Percentiles rank a stretch among this genome's conserved stretches.
These are phyloP conservation scores for Chaunax sp. DNA, from an alignment of 2,797 vertebrate species.

Conservation along the genomic window DNA sequence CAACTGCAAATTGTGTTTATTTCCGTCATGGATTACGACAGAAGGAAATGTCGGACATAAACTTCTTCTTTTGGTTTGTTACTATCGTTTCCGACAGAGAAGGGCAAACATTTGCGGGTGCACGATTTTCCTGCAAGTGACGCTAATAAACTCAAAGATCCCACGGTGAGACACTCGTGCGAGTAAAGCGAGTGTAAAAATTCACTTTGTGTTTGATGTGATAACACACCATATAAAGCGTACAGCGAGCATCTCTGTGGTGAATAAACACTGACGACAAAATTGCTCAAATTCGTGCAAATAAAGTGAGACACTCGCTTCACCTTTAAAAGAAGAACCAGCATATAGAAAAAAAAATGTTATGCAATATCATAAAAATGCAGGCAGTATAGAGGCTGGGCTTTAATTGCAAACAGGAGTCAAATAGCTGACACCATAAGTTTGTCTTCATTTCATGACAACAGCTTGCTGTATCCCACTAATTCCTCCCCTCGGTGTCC, in stretches of 20 bases:
- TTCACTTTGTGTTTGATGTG: too few species aligned
- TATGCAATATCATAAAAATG: background rate
- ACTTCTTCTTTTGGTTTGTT: too few species aligned
- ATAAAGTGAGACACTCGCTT: background rate
- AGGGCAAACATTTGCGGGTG: too few species aligned
- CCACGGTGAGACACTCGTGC: too few species aligned
- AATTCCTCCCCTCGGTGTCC: conserved; percentile 15
- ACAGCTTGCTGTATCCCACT: conserved; percentile 14
- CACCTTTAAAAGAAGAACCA: background rate
- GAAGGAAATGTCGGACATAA: too few species aligned
- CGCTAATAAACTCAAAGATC: too few species aligned
- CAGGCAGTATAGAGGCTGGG: background rate
- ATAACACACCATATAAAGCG: too few species aligned
- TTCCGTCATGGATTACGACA: too few species aligned
- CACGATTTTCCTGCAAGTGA: too few species aligned
- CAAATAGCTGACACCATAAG: background rate
- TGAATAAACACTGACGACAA: background rate
- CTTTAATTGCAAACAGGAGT: conserved; percentile 1
- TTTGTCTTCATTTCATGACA: conserved; percentile 15
- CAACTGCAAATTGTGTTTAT: too few species aligned
- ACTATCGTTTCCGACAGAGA: too few species aligned
- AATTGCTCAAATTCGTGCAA: background rate
- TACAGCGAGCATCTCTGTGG: background rate
- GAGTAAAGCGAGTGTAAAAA: too few species aligned
- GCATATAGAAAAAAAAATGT: background rate